These are phyloP conservation scores for Tyria jacobaeae DNA, from an alignment of 2,888 invertebrate genomes.

Conservation along the genomic window DNA sequence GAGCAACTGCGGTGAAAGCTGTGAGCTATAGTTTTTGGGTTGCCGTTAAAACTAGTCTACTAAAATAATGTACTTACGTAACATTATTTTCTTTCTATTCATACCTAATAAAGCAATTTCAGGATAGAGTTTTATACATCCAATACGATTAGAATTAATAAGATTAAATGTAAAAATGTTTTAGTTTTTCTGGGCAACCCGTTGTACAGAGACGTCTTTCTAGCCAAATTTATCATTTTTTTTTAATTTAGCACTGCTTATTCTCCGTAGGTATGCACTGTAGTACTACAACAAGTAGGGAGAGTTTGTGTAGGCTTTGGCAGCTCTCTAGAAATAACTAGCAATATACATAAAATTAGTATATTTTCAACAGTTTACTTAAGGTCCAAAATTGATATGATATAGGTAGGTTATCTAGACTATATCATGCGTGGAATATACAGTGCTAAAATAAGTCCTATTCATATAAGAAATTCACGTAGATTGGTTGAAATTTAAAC, in stretches of 20 bases:
- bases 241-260: conserved; percentile 65
- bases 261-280: conserved; percentile 27
- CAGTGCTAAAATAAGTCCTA: conserved; percentile 50
- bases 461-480: conserved; percentile 30
- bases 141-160: conserved; percentile 20
- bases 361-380: conserved; percentile 9
- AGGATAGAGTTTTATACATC: conserved; percentile 17
- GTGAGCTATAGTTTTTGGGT: conserved; percentile 78
- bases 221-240: conserved; percentile 58
- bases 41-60: conserved; percentile 56
- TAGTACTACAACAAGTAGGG: conserved; percentile 1
- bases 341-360: conserved; percentile 20
- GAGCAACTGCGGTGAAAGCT: conserved; percentile 84
- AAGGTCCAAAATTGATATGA: conserved; percentile 21
- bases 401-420: conserved; percentile 14
- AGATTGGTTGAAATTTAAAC: conserved; percentile 16
- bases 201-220: conserved; percentile 59
- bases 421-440: conserved; percentile 44
- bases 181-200: conserved; percentile 68
- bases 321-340: conserved; percentile 24
- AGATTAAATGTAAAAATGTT: conserved; percentile 18
- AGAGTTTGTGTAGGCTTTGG: conserved; percentile 9
- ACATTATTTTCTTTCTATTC: too few relatives aligned
- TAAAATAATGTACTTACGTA: too few relatives aligned
- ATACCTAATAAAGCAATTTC: conserved; percentile 18